Evolutionary conservation across 1,140 invertebrate species (phyloP), one percentile per base, ranked within the genome.

Genomic region (Rhynchophorus ferrugineus): DNA sequence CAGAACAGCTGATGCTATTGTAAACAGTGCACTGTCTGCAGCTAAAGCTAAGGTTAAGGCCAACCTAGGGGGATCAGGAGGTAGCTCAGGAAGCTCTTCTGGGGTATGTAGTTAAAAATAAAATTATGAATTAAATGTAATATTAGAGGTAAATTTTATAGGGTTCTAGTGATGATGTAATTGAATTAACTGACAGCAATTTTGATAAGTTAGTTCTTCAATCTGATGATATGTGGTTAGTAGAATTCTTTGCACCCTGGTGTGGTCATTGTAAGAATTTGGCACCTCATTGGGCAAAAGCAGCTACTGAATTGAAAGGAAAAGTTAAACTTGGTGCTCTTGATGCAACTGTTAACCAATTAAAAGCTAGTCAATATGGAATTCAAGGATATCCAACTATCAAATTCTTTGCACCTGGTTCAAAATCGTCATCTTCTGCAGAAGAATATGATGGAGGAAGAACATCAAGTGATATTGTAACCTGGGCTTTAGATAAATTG

Each of bases 161-260:
- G n/a, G n/a, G n/a, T n/a, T n/a, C 44, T 8, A 47, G 43, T 21
- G 80, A 83, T 57, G 89, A 92, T 71, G 94, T 98, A 2, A 75
- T 98, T 59, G 90, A 94, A 66, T 71, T 98, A 34, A 98, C 95
- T 0, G 94, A 98, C 66, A 80, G 81, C 19, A 98, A 98, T 72
- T 98, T 99, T 69, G 85, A 96, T 54, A 83, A 91, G 64, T 64
- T 86, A 24, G 94, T 98, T 8, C 66, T 97, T 44, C 78, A 92
- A 43, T 91, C 89, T 3, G 87, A 95, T 11, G 92, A 97, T 61
- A 78, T 95, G 71, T 97, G 92, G 91, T 66, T 99, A 42, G 91
- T 99, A 3, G 94, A 98, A 70, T 98, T 98, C 77, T 98, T 84
- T 72, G 95, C 95, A 11, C 95, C 95, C 0, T 94, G 91, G 91